phyloP scores from a whole-genome alignment of 2,797 vertebrate species.

The Girardinus metallicus region DNA sequence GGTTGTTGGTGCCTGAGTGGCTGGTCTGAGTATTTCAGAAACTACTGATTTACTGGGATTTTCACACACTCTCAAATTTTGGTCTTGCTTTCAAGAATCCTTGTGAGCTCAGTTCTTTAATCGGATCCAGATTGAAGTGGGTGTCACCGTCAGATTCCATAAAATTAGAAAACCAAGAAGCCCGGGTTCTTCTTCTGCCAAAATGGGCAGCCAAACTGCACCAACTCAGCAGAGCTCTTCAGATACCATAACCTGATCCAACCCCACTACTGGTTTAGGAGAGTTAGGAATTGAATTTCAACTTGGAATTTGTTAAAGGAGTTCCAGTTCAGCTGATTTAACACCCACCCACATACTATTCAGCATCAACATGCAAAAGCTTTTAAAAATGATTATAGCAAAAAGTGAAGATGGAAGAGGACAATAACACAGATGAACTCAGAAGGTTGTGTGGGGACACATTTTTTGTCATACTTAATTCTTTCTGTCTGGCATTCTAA shows the following conservation, averaged over 20 bases:
- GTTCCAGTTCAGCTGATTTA: conserved; percentile 1
- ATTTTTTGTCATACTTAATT: background rate
- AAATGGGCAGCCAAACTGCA: conserved; percentile 54
- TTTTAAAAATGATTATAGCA: conserved; percentile 4
- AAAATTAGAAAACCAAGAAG: conserved; percentile 28
- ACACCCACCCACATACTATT: conserved; percentile 1
- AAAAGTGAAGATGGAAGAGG: background rate
- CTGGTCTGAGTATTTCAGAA: background rate
- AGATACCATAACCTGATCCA: conserved; percentile 32
- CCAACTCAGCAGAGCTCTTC: conserved; percentile 61
- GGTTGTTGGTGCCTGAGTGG: background rate
- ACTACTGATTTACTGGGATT: background rate
- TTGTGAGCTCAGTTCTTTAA: conserved; percentile 85
- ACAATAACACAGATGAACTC: background rate
- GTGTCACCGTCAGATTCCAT: conserved; percentile 85
- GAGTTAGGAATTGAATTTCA: background rate
- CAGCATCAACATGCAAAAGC: conserved; percentile 1
- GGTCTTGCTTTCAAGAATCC: conserved; percentile 71
- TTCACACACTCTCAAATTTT: conserved; percentile 61
- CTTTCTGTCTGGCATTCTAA: background rate
- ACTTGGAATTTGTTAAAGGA: conserved; percentile 5
- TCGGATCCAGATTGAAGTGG: conserved; percentile 86
- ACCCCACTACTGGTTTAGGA: conserved; percentile 47
- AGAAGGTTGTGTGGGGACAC: background rate
- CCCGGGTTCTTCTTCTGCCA: conserved; percentile 61